Evolutionary conservation across 2,888 invertebrate genomes (phyloP).

Genomic region (Pristionchus japonicus): DNA sequence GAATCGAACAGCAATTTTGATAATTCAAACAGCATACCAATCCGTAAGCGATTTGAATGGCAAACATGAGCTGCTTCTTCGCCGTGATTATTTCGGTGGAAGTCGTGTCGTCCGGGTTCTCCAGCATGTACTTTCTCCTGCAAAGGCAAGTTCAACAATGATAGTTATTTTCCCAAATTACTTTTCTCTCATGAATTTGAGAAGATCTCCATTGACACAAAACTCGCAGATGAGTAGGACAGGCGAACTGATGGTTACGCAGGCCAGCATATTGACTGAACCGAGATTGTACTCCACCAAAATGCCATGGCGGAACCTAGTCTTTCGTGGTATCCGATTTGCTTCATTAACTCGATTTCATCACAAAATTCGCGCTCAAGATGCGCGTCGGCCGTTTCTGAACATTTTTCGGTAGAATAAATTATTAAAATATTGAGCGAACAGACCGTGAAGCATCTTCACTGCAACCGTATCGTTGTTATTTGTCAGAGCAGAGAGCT

Average conservation of each 20-base stretch:
- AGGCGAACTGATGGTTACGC: not conserved
- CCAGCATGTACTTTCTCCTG: not conserved
- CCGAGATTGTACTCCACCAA: not conserved
- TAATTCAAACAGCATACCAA: not conserved
- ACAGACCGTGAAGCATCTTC: conserved; percentile 8
- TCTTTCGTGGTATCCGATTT: conserved; percentile 26
- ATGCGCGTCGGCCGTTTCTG: not conserved
- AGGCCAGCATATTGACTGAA: conserved; percentile 31
- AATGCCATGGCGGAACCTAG: not conserved
- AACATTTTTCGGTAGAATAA: no score
- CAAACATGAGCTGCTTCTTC: conserved; percentile 11
- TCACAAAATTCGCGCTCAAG: not conserved
- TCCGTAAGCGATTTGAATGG: conserved; percentile 7
- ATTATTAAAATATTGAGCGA: no score
- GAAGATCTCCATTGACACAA: conserved; percentile 18
- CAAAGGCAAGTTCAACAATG: no score
- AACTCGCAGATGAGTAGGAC: not conserved
- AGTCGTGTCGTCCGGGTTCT: not conserved
- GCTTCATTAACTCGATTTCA: conserved; percentile 2
- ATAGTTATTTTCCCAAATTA: not conserved
- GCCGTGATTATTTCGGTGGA: not conserved
- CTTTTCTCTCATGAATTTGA: not conserved
- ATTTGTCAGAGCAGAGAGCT: not conserved
- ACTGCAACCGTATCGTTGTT: not conserved
- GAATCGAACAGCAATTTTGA: not conserved